Evolutionary conservation across 2,113 vertebrate species (phyloP).

Genomic region (Neoarius graeffei): DNA sequence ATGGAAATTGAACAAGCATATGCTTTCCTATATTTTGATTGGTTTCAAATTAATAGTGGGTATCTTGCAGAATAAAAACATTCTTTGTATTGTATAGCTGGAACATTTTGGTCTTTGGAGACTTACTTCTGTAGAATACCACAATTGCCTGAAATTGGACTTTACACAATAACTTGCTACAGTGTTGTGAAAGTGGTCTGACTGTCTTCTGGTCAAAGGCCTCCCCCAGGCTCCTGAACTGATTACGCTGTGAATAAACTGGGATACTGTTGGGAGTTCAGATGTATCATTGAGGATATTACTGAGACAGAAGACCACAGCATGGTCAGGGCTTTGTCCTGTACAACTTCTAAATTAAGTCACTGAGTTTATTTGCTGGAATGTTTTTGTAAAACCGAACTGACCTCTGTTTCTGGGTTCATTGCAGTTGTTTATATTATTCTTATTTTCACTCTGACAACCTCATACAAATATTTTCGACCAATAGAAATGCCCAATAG

Average conservation of each 20-base stretch:
- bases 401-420: conserved; percentile 72
- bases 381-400: conserved; percentile 72
- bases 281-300: conserved; percentile 69
- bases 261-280: conserved; percentile 68
- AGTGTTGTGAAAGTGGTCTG: conserved; percentile 56
- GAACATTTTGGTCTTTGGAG: conserved; percentile 61
- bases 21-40: conserved; percentile 51
- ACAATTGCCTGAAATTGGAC: conserved; percentile 69
- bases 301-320: conserved; percentile 73
- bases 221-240: conserved; percentile 58
- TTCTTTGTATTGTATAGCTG: conserved; percentile 60
- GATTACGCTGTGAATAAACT: conserved; percentile 65
- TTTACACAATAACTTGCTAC: conserved; percentile 65
- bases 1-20: neutral
- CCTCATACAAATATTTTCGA: conserved; percentile 41
- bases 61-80: conserved; percentile 52
- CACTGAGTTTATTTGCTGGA: conserved; percentile 71
- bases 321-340: conserved; percentile 71
- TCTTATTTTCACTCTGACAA: conserved; percentile 55
- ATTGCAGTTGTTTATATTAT: conserved; percentile 68
- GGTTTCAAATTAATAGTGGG: conserved; percentile 55
- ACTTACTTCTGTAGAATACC: conserved; percentile 69
- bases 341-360: conserved; percentile 72
- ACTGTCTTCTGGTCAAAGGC: conserved; percentile 54
- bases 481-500: conserved; percentile 20